Evolutionary conservation across 2,888 invertebrate species (phyloP).

Genomic region (Dendrolimus houi): DNA sequence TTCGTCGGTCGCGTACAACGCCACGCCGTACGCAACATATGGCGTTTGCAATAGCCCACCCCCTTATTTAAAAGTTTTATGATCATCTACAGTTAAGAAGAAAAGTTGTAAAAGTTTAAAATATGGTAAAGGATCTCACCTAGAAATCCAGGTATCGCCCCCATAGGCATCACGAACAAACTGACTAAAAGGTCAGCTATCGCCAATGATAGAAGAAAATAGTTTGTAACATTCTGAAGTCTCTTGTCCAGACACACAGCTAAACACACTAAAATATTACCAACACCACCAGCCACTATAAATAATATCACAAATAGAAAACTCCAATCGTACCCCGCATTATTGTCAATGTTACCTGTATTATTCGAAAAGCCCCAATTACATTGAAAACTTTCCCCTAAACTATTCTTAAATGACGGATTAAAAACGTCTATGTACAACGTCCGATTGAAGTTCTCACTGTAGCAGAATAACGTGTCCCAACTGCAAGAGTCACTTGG

Average conservation of each 20-base stretch:
- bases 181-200: constrained; percentile 96
- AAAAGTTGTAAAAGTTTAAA: too few relatives aligned
- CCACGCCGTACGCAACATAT: too few relatives aligned
- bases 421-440: constrained; percentile 42
- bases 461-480: constrained; percentile 47
- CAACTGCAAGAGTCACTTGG: constrained; percentile 49
- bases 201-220: constrained; percentile 94
- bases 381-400: constrained; percentile 52
- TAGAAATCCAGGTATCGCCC: constrained; percentile 93
- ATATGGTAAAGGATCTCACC: constrained; percentile 78
- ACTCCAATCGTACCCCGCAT: constrained; percentile 83
- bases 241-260: constrained; percentile 93
- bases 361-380: constrained; percentile 45
- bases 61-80: too few relatives aligned
- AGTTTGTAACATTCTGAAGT: constrained; percentile 96
- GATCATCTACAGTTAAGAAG: too few relatives aligned
- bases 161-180: constrained; percentile 96
- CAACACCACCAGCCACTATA: constrained; percentile 91
- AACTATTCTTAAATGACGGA: constrained; percentile 24
- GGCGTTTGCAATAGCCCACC: too few relatives aligned
- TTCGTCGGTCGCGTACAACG: too few relatives aligned
- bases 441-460: constrained; percentile 46
- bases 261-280: constrained; percentile 94
- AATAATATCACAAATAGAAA: constrained; percentile 90
- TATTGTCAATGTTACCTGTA: constrained; percentile 26